Base-by-base conservation (phyloP, 2,113 vertebrate species). In the Speoplatyrhinus poulsoni region DNA sequence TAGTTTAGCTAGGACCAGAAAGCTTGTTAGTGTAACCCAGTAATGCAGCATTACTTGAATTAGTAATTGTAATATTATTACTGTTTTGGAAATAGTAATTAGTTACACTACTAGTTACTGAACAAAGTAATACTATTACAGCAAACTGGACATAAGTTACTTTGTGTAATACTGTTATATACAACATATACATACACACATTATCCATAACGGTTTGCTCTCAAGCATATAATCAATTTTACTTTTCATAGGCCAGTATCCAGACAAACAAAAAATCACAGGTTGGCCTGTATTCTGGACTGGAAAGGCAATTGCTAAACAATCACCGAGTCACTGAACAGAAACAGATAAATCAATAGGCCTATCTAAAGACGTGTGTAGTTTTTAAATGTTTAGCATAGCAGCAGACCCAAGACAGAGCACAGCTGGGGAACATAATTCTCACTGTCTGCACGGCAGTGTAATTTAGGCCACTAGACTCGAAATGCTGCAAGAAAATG, bases 381-480 rank as follows among this genome's bases (percentile, higher is more conserved):
- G 11, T 32, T 9, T 10, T n/a, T n/a, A 5, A 58, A 58, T 32
- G 19, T 54, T 26, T 26, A n/a, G 3, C n/a, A 16, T 33, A 32
- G 12, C 56, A 41, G 9, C 61, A 67, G 58, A 52, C 19, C 62
- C 6, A 33, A 73, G 67, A 62, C 75, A 67, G 17, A 70, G 19
- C 11, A 59, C 33, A 64, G 73, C 55, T 16, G 36, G 36, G 36
- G 36, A 41, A 69, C 11, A 58, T 9, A 12, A 58, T 5, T 32
- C 16, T 57, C 57, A 70, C 41, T 67, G 41, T 68, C 64, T 65
- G 65, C 59, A 68, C 80, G 70, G 77, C 80, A 82, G 73, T 77
- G 70, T 59, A 81, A 88, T 86, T 83, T 64, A 78, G 79, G 82
- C 66, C 79, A 81, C 60, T 63, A 76, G 64, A 36, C 68, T 76